A percentile compares a stretch with the other conserved stretches of the same genome.
These are phyloP conservation scores for Limnothrissa miodon DNA, from an alignment of 2,113 vertebrate species.

Conservation along the genomic window DNA sequence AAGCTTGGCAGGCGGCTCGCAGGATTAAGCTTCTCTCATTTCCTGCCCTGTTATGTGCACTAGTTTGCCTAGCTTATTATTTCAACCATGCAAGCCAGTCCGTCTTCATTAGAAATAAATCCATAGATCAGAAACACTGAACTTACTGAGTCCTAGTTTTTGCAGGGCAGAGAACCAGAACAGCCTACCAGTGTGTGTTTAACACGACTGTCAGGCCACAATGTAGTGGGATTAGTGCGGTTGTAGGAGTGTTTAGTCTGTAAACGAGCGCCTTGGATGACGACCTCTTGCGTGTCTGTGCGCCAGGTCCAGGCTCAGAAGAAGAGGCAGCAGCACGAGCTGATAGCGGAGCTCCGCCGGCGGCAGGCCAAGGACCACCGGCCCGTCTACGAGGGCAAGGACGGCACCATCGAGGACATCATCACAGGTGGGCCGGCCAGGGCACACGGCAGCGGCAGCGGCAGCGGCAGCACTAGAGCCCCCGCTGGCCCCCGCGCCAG, in stretches of 20 bases:
- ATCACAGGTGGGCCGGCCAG: constrained; percentile 85
- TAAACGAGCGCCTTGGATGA: background rate
- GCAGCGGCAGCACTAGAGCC: constrained; percentile 24
- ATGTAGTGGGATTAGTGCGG: background rate
- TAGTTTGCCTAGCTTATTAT: background rate
- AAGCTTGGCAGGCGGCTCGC: background rate
- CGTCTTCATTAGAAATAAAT: background rate
- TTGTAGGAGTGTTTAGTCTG: background rate
- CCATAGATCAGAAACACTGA: background rate
- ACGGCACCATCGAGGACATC: constrained; percentile 96
- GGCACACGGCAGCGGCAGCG: background rate
- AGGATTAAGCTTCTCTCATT: background rate
- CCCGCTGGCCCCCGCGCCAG: constrained; percentile 35
- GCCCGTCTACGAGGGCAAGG: constrained; percentile 94
- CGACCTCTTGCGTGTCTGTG: background rate
- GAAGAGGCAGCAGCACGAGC: constrained; percentile 89
- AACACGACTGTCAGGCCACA: background rate
- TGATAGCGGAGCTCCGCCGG: constrained; percentile 88
- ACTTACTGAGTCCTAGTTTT: background rate
- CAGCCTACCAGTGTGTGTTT: background rate
- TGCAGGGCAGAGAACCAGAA: background rate
- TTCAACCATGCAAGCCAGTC: background rate
- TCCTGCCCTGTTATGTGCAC: background rate
- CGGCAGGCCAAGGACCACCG: constrained; percentile 93
- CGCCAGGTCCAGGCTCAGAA: constrained; percentile 76